Conservation (phyloP, 2,113 vertebrate species). For the Rhea pennata region DNA sequence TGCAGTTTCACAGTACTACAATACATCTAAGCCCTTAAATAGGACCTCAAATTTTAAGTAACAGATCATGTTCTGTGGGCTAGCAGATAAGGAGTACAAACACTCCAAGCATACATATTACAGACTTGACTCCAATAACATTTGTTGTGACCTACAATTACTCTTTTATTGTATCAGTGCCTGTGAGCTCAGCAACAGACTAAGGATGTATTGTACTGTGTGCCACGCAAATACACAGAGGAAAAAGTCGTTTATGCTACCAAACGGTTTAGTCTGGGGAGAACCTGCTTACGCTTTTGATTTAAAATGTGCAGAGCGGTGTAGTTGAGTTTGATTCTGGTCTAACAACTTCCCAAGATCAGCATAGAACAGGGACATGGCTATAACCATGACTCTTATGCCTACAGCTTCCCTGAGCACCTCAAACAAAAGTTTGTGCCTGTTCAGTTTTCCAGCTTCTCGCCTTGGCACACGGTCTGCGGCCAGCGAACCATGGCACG, state of each 20-base stretch:
- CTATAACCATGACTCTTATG: not conserved
- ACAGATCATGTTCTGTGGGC: not conserved
- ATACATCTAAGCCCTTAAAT: not conserved
- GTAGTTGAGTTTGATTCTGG: not conserved
- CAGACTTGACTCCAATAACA: not conserved
- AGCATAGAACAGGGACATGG: not conserved
- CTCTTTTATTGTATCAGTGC: not conserved
- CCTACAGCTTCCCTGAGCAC: not conserved
- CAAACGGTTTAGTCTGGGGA: not conserved
- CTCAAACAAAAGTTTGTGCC: not conserved
- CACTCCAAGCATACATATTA: not conserved
- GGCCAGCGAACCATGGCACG: fast-evolving
- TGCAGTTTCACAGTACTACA: not conserved
- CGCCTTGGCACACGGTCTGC: not conserved
- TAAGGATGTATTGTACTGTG: not conserved
- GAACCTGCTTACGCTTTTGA: not conserved
- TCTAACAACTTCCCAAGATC: not conserved
- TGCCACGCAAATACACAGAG: not conserved
- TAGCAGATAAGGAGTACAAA: not conserved
- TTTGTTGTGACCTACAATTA: not conserved
- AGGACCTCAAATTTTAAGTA: not conserved
- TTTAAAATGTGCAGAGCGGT: not conserved
- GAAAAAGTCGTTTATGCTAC: not conserved
- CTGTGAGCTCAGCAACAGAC: not conserved
- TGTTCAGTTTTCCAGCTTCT: not conserved